Conservation (phyloP, 2,113 vertebrate genomes). For the Microtus richardsoni region DNA sequence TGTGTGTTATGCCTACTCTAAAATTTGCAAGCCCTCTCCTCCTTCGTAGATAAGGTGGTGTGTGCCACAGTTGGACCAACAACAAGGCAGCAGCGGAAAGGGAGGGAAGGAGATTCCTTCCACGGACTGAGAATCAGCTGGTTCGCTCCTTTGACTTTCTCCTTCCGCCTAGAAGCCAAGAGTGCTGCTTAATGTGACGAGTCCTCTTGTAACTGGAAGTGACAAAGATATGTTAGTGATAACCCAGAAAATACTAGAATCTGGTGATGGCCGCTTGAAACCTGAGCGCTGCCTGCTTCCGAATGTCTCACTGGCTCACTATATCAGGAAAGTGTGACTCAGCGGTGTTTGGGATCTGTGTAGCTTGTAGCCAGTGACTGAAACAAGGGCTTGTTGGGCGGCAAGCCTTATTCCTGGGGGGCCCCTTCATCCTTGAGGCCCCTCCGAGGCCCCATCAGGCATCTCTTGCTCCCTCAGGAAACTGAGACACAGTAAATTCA, state of each 20-base stretch:
- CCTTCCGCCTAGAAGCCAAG: background rate
- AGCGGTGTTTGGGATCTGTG: background rate
- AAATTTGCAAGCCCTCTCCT: background rate
- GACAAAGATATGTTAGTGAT: background rate
- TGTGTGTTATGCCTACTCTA: background rate
- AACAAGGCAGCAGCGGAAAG: background rate
- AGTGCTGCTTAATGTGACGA: background rate
- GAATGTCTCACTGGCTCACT: background rate
- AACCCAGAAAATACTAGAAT: background rate
- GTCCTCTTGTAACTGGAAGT: background rate
- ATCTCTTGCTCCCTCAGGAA: background rate
- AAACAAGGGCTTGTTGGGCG: background rate
- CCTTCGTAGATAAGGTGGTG: background rate
- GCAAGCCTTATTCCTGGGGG: background rate
- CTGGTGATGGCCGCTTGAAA: background rate
- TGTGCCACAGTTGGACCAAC: background rate
- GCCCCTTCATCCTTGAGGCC: background rate
- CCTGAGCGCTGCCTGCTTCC: background rate
- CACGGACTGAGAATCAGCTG: background rate
- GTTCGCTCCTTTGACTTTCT: background rate
- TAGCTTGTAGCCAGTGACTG: background rate
- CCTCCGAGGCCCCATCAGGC: background rate
- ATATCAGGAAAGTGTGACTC: background rate
- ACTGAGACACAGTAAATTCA: background rate
- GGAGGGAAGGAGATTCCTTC: background rate